Base-by-base conservation (phyloP, 2,113 vertebrate genomes). In the Plestiodon gilberti region DNA sequence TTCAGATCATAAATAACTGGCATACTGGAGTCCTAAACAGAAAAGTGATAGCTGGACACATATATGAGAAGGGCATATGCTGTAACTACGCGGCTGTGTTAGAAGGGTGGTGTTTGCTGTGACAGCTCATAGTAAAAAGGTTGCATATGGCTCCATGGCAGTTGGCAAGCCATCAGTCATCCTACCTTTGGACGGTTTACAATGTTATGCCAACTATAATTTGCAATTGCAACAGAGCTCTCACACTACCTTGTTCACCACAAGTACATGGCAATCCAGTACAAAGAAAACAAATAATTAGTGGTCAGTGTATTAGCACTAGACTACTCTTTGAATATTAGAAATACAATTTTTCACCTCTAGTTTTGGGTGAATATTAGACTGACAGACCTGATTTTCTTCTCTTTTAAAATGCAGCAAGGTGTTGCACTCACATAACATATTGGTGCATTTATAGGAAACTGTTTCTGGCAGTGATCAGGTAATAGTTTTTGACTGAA, bases 401-500 rank as follows among this genome's bases (percentile, higher is more conserved):
- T 74, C 59, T 1, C 1, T 78, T 78, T 70, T 77, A 20, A 78
- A 95, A 90, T 69, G 33, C 86, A 48, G 84, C 10, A 81, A 73
- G 88, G 83, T 84, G 83, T 91, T 89, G 85, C 55, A 84, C 71
- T 88, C 89, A 86, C 57, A 86, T 91, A 94, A 88, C 93, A 93
- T 92, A 91, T 92, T 57, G 88, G 87, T 79, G 28, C 38, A 88
- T 93, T 96, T 87, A 87, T 75, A 95, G 95, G 93, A 94, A 95
- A 96, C 80, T 65, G 43, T 90, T 95, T 94, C 93, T 94, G 94
- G 89, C 89, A 85, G 94, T 89, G 95, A 95, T 90, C 93, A 94
- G 92, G 93, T 97, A 97, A 98, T 97, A 97, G 97, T 97, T 97
- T 97, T 96, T 96, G 97, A 98, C 95, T 94, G 94, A 95, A 98